phyloP scores from a whole-genome alignment of 2,113 vertebrate genomes.

The crab-eating macaque (Macaca fascicularis) region T2T-MFA8v1.1 NC_088384.1:106372501-106373000 shows the following conservation, averaged over 20 bases:
- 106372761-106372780: fast-evolving
- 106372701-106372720: neutral
- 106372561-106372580: neutral
- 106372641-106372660: neutral
- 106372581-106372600: neutral
- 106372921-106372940: neutral
- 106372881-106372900: neutral
- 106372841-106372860: neutral
- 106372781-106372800: too few species aligned
- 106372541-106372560: neutral
- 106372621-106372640: too few species aligned
- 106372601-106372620: neutral
- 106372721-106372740: too few species aligned
- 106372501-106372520: neutral
- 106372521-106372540: neutral
- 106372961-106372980: neutral
- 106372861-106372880: neutral
- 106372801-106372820: too few species aligned
- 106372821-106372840: too few species aligned
- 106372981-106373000: neutral
- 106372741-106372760: fast-evolving
- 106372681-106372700: neutral
- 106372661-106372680: neutral
- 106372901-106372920: neutral
- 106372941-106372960: neutral